Evolutionary conservation across 23 tunicate genomes (phyloP), one percentile per base, ranked within the genome.

Genomic region (Trididemnum miniatum): DNA sequence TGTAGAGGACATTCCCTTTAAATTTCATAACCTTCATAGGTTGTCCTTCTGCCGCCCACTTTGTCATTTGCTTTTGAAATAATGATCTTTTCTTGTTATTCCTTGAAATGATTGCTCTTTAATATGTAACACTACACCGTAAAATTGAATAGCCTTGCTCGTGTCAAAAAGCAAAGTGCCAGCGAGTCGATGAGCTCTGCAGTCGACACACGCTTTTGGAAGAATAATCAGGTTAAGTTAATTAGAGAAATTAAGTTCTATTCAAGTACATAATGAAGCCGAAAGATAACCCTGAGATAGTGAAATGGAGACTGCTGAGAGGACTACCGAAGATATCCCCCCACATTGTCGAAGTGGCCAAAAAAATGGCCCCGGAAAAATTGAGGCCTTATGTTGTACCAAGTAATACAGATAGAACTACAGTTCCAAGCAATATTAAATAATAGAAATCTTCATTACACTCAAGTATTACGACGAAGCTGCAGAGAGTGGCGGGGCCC

Each of bases 281-380:
- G 20, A 78, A 59, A 49, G 88, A 89, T 65, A 71, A 89, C 30
- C 80, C 87, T 0, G 85, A 83, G 24, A 79, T 89, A 4, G 84
- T 89, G 38, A 88, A 54, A 39, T 89, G 95, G 95, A 83, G 79
- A 35, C 50, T 72, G 24, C 60, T 79, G 34, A 52, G 66, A 24
- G 95, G 95, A 24, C 77, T 82, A 34, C 95, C 95, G 1, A 84
- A 72, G 33, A 72, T 89, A 2, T 89, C 95, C 1, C 88, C 87
- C 4, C 72, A 76, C 35, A 39, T 89, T 34, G 76, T 84, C 38
- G 80, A 89, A 35, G 88, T 65, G 33, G 88, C 95, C 20, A 89
- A 82, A 34, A 89, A 84, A 72, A 57, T 84, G 80, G 73, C 69
- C 24, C 89, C 89, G n/a, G 67, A 77, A 78, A 65, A 67, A n/a